Base-by-base conservation (phyloP, 2,888 invertebrate genomes). In the Ptilodon capucinus region DNA sequence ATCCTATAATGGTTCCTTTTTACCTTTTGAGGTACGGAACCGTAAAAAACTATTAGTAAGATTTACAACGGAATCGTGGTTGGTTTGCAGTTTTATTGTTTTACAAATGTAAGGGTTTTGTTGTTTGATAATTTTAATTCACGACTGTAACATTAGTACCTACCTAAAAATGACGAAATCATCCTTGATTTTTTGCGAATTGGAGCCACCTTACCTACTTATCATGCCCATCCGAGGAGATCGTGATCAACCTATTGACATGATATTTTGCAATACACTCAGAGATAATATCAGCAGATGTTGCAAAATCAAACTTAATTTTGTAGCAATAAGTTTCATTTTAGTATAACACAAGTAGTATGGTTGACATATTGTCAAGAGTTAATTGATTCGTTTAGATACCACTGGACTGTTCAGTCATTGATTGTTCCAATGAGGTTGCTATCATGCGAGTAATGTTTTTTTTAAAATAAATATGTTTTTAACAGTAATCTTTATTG, bases 351-450 rank as follows among this genome's bases (percentile, higher is more conserved):
- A 18, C 6, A n/a, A 2, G 1, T 4, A 5, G 19, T 19, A 8
- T 7, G 11, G 19, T 19, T 38, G 19, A 38, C n/a, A 38, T 19
- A 38, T 19, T 19, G 1, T 19, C 35, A 13, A 4, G 7, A 42
- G 56, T 56, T 17, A 65, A 68, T 68, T 55, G 40, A 36, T 23
- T 18, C 23, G 43, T 48, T 48, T 46, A 32, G 25, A 46, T 45
- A 25, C 2, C 25, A 44, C n/a, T n/a, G n/a, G 4, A 23, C 23
- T 23, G 9, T 32, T 32, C 11, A 17, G 35, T 17, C 35, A 17
- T 35, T 35, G 35, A 35, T 35, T 35, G 35, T 35, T 35, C 17
- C n/a, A 28, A 32, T 5, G 5, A 14, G 14, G 30, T 14, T 11
- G 28, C 13, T 34, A 34, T 34, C 9, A 5, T 2, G 4, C 28